Evolutionary conservation across 1,140 invertebrate genomes (phyloP), one percentile per base, ranked within the genome.

Genomic region (Orius insidiosus): DNA sequence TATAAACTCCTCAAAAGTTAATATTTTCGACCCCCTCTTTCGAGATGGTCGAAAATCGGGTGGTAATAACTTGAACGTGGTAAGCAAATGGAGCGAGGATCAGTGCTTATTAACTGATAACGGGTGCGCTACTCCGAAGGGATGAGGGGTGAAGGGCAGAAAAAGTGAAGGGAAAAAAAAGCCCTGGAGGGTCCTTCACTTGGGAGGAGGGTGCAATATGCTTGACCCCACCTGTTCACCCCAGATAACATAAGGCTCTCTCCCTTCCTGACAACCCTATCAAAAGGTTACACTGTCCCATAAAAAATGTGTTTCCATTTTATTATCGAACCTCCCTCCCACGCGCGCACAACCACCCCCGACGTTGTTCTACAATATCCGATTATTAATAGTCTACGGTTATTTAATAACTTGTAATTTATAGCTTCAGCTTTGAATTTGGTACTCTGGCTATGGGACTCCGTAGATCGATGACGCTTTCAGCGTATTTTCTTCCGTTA

Each of bases 231-330:
- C 41, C 41, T 43, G 41, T 43, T 43, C 41, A 15, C 19, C 41
- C 14, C 41, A 11, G 41, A 43, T 43, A 43, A 43, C 41, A 43
- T 43, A 43, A 43, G 41, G 41, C 24, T 43, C n/a, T 5, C 15
- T 30, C 41, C 41, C 19, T 30, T 43, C 41, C 41, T 43, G 41
- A 43, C 41, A 43, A 43, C 41, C 41, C 41, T 30, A 43, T 43
- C 41, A 43, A 43, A 43, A 43, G 41, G 41, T 43, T 43, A 43
- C 41, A 30, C 18, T 43, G 41, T 30, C 24, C 41, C 10, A 43
- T 43, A 43, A 43, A 43, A 43, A 43, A 43, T 43, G 41, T 43
- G 18, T 43, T 43, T 43, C 41, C 41, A 43, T 43, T 43, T 43
- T 43, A 43, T 43, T 43, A 43, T 43, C 41, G 30, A 24, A 24